A percentile compares a stretch with the other conserved stretches of the same genome.
These are phyloP conservation scores for Castor canadensis DNA, from an alignment of 2,113 vertebrate species.

Conservation along the genomic window DNA sequence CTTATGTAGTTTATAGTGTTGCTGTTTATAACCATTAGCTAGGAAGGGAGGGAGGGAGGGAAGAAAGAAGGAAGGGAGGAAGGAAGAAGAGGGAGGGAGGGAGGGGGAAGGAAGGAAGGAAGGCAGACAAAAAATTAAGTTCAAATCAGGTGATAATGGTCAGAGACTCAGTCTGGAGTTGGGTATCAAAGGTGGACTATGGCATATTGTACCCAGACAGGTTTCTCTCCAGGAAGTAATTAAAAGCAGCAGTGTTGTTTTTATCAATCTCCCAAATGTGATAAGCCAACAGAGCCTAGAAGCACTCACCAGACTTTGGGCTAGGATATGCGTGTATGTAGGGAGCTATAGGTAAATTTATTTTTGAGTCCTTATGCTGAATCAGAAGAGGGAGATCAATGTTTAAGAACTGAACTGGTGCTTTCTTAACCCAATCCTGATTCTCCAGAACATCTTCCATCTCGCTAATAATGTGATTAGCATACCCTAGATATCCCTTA, in stretches of 20 bases:
- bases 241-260: neutral
- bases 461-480: neutral
- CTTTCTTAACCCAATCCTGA: constrained; percentile 2
- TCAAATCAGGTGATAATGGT: neutral
- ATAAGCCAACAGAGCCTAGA: neutral
- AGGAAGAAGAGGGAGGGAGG: no score
- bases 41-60: neutral
- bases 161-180: neutral
- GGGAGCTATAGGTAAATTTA: neutral
- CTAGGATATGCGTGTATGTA: neutral
- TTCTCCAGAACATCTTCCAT: neutral
- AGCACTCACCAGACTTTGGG: neutral
- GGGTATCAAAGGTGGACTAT: neutral
- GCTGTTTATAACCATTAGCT: neutral
- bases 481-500: neutral
- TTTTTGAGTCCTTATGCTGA: neutral
- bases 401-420: neutral
- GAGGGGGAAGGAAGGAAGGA: no score
- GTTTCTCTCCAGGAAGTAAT: constrained; percentile 5
- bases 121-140: neutral
- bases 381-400: neutral
- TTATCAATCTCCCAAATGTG: neutral
- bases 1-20: neutral
- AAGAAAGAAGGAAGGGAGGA: no score
- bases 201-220: neutral